These are phyloP conservation scores for Numida meleagris DNA, from an alignment of 2,113 vertebrate species.

Conservation along the genomic window DNA sequence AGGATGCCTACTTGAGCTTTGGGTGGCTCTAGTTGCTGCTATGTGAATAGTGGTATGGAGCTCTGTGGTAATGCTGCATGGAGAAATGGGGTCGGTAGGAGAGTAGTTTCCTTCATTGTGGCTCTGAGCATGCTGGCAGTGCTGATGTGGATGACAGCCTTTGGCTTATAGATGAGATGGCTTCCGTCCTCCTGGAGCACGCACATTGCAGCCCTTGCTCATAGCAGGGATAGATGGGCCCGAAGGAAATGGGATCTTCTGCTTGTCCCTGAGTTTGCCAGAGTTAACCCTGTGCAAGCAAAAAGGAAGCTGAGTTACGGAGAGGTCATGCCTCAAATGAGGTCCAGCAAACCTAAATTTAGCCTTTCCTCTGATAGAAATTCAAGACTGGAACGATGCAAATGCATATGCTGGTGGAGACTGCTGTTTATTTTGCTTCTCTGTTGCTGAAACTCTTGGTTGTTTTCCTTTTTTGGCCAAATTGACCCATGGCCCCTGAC, in stretches of 20 bases:
- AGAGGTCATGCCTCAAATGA: neutral
- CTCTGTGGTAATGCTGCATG: rapidly evolving
- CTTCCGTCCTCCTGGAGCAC: neutral
- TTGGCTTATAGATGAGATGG: neutral
- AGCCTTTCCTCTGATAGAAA: neutral
- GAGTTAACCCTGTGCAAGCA: neutral
- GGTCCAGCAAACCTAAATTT: neutral
- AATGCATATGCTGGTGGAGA: neutral
- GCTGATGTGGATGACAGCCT: neutral
- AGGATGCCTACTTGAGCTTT: neutral
- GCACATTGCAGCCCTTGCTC: neutral
- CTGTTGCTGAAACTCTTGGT: neutral
- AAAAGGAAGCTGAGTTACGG: neutral
- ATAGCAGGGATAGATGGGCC: neutral
- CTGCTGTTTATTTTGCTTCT: neutral
- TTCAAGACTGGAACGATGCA: neutral
- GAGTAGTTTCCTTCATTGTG: neutral
- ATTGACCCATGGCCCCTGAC: neutral
- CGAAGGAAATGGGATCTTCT: neutral
- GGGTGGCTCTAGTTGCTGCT: neutral
- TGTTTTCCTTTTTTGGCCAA: neutral
- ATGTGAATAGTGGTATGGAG: rapidly evolving
- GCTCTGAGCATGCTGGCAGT: neutral
- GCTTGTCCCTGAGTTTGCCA: neutral
- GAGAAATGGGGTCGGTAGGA: neutral